Conservation (phyloP, 2,888 invertebrate genomes). For the Cyaniris semiargus region DNA sequence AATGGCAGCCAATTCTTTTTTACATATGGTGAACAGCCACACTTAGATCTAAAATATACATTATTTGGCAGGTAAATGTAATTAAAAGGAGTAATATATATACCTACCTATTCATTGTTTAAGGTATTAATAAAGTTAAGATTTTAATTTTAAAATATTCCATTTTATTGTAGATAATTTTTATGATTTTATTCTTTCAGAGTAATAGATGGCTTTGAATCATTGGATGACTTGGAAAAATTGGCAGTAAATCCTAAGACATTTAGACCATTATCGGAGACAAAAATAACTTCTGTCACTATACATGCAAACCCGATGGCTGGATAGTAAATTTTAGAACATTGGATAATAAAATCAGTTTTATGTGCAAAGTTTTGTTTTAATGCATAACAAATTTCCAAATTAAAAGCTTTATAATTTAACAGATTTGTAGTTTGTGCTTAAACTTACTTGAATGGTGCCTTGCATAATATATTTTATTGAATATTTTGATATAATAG, state of each 20-base stretch:
- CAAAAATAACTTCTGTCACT: slow-evolving; percentile 92
- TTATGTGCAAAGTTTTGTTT: slow-evolving; percentile 15
- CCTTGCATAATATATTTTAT: background rate
- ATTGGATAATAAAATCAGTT: slow-evolving; percentile 33
- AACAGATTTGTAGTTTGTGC: slow-evolving; percentile 23
- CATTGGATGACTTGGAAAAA: slow-evolving; percentile 97
- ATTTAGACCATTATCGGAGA: slow-evolving; percentile 92
- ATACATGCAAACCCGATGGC: slow-evolving; percentile 99
- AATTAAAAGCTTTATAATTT: background rate
- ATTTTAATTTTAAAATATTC: no score
- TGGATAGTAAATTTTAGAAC: slow-evolving; percentile 64
- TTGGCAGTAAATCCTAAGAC: slow-evolving; percentile 96
- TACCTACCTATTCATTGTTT: no score
- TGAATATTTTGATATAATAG: background rate
- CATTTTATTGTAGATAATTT: slow-evolving; percentile 1
- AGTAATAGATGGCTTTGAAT: slow-evolving; percentile 98
- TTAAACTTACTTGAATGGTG: slow-evolving; percentile 13
- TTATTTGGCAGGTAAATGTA: slow-evolving; percentile 92
- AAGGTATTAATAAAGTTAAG: no score
- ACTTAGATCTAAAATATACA: slow-evolving; percentile 98
- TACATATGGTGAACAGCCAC: slow-evolving; percentile 95
- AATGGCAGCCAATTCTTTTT: slow-evolving; percentile 99
- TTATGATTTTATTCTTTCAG: slow-evolving; percentile 77
- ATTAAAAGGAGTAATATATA: no score
- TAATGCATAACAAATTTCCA: slow-evolving; percentile 8